Base-by-base conservation (phyloP, 64 coral and sea anemone genomes). In the Catalaphyllia jardinei region DNA sequence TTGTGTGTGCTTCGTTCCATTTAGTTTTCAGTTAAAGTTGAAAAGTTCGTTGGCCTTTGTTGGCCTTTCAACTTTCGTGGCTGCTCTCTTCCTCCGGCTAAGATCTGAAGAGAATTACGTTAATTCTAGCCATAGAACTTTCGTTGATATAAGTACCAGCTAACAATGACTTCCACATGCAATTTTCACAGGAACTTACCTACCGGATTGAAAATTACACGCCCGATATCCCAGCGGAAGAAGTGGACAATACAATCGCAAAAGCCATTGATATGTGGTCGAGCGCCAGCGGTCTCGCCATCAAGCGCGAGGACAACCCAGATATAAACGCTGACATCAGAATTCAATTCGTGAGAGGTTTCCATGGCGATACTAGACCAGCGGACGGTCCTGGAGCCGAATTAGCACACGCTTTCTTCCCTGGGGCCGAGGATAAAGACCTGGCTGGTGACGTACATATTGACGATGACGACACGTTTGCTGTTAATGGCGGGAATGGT, bases 201-300 rank as follows among this genome's bases (percentile, higher is more conserved):
- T 94, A 72, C 72, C 71, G 75, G 61, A 79, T 94, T 63, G 93
- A 89, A 85, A 94, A 87, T 49, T 90, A 83, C 72, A 80, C 62
- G 27, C 62, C 22, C 12, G 88, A 94, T 39, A 35, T 94, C 22
- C 13, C 62, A 24, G 74, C 75, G 27, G 54, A 78, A 80, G 93
- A 86, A 24, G 57, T 84, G 10, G 87, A 83, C 80, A 78, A 54
- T 11, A 94, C 83, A 24, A 38, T 94, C 33, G 22, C 22, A 4
- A 88, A 60, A 7, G 93, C 93, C 1, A 16, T 90, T 9, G 84
- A 87, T 3, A 79, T 94, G 76, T 94, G 93, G 93, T 55, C 80
- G 18, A 74, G 54, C 12, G 75, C 22, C 4, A 90, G 63, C 1
- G 63, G 83, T 12, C 46, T 94, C 25, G 87, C 22, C 10, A 86